Percentiles rank a stretch among this genome's conserved stretches.
These are phyloP conservation scores for Drosophila burlai DNA, from an alignment of 1,140 invertebrate species.

Conservation along the genomic window DNA sequence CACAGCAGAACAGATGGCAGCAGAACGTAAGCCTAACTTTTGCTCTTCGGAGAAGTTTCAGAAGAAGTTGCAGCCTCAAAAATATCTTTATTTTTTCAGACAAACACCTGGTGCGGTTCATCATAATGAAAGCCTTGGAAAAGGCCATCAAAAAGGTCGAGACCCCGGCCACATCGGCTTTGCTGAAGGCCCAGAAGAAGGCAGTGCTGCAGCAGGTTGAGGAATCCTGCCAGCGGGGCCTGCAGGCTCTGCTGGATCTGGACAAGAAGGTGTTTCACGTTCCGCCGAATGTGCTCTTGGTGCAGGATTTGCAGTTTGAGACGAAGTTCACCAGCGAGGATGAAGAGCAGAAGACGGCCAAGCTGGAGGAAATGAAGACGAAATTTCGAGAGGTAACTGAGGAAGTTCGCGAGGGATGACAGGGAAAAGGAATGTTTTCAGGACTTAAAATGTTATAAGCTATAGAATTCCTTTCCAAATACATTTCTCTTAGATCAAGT, in stretches of 20 bases:
- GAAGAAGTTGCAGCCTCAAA: background rate
- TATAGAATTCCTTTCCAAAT: too few relatives aligned
- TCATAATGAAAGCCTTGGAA: slow-evolving; percentile 44
- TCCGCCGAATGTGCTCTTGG: slow-evolving; percentile 64
- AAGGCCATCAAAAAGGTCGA: slow-evolving; percentile 57
- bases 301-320: slow-evolving; percentile 53
- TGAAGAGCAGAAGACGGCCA: slow-evolving; percentile 41
- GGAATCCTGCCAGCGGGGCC: slow-evolving; percentile 20
- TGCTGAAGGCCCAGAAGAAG: slow-evolving; percentile 37
- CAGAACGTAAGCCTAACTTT: slow-evolving; percentile 56
- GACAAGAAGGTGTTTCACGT: slow-evolving; percentile 59
- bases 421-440: background rate
- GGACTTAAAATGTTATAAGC: too few relatives aligned
- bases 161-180: slow-evolving; percentile 37
- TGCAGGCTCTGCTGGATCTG: slow-evolving; percentile 35
- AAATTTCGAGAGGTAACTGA: slow-evolving; percentile 50
- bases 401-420: background rate
- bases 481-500: background rate
- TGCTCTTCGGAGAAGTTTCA: background rate
- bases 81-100: slow-evolving; percentile 18
- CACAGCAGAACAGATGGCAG: slow-evolving; percentile 55
- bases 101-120: slow-evolving; percentile 39
- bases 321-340: slow-evolving; percentile 21
- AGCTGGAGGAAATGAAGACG: slow-evolving; percentile 47
- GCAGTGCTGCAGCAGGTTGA: slow-evolving; percentile 35